These are phyloP conservation scores for Hephaestus fuliginosus DNA, from an alignment of 2,797 vertebrate species.

Conservation along the genomic window DNA sequence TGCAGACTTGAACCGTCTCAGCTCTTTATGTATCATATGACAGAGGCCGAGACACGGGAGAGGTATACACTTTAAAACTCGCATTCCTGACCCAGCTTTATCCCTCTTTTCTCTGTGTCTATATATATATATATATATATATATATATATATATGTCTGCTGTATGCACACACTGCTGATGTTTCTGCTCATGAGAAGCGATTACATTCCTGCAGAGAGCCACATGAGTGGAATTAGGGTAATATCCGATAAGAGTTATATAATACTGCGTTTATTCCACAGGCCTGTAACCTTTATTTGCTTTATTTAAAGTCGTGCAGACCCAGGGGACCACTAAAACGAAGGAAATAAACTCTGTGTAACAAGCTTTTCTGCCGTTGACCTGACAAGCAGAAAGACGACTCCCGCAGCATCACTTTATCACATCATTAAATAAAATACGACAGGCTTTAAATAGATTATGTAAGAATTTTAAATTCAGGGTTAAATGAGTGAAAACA, in stretches of 20 bases:
- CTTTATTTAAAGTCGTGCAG: conserved; percentile 28
- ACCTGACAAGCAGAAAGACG: background rate
- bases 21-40: conserved; percentile 52
- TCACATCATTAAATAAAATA: background rate
- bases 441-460: background rate
- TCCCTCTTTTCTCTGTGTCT: background rate
- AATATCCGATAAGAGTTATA: conserved; percentile 55
- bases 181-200: conserved; percentile 32
- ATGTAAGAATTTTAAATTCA: background rate
- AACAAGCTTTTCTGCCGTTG: background rate
- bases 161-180: background rate
- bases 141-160: background rate
- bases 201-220: conserved; percentile 35
- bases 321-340: conserved; percentile 10
- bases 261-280: conserved; percentile 49
- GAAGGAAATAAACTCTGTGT: background rate
- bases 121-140: background rate
- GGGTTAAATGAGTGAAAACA: background rate
- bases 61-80: background rate
- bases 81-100: conserved; percentile 16
- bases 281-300: conserved; percentile 7
- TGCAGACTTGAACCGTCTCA: background rate
- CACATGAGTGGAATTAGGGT: conserved; percentile 74
- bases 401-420: background rate
- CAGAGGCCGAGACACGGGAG: background rate